Conservation (phyloP, 2,797 vertebrate genomes). For the Tamandua tetradactyla region DNA sequence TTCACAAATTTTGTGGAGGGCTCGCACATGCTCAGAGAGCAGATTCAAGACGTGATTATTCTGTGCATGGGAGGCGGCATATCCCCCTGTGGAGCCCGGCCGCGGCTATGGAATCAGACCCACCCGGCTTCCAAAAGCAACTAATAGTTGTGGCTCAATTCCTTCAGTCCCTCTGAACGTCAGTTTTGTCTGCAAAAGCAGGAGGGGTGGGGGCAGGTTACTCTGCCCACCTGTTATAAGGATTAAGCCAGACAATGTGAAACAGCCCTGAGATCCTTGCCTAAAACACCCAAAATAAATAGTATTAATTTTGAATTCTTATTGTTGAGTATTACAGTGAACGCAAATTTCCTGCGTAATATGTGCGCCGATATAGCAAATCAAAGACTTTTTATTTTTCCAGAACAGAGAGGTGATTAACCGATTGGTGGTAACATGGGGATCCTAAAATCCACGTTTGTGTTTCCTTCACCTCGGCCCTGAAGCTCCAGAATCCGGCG, state of each 20-base stretch:
- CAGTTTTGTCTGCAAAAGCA: neutral
- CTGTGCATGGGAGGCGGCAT: neutral
- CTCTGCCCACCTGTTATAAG: neutral
- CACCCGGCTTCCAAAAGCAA: neutral
- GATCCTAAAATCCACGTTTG: neutral
- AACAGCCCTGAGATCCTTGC: neutral
- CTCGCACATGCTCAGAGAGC: neutral
- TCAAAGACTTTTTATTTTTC: neutral
- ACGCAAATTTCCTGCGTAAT: neutral
- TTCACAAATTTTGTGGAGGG: neutral
- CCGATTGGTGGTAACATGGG: neutral
- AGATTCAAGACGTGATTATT: neutral
- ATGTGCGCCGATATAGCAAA: neutral
- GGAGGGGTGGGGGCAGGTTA: rapidly evolving
- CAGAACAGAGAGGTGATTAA: neutral
- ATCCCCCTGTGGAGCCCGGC: neutral
- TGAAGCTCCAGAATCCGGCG: neutral
- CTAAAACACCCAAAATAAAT: neutral
- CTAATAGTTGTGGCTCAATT: neutral
- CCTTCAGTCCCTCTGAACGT: neutral
- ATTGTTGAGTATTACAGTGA: neutral
- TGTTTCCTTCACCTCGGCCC: neutral
- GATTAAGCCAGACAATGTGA: neutral
- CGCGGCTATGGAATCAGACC: neutral
- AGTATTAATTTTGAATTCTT: neutral